Evolutionary conservation across 1,140 invertebrate genomes (phyloP).

Genomic region (Listronotus bonariensis): DNA sequence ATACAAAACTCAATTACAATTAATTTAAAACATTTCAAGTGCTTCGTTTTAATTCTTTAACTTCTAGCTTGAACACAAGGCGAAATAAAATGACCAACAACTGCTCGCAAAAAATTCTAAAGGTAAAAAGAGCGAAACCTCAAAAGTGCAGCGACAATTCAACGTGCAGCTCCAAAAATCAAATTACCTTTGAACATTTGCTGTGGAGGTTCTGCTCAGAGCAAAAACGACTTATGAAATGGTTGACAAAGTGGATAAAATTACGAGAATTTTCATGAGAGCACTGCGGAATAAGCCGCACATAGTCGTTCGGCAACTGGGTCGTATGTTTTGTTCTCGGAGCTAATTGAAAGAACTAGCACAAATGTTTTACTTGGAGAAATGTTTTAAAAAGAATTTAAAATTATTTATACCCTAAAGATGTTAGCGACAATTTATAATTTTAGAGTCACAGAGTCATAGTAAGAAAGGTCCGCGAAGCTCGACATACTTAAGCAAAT

Average conservation of each 20-base stretch:
- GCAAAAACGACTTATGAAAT: slow-evolving; percentile 21
- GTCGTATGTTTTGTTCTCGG: not conserved
- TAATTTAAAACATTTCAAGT: not conserved
- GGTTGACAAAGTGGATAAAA: slow-evolving; percentile 24
- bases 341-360: not conserved
- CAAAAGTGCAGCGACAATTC: slow-evolving; percentile 25
- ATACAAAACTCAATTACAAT: not conserved
- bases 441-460: too few relatives aligned
- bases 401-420: too few relatives aligned
- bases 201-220: slow-evolving; percentile 22
- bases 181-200: slow-evolving; percentile 24
- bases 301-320: not conserved
- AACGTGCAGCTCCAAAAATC: slow-evolving; percentile 25
- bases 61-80: not conserved
- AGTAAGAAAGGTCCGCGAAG: too few relatives aligned
- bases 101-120: not conserved
- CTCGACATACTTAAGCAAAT: too few relatives aligned
- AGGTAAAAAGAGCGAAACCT: slow-evolving; percentile 10
- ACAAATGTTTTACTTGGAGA: too few relatives aligned
- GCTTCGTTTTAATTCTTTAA: not conserved
- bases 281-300: not conserved
- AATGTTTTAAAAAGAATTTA: too few relatives aligned
- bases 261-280: slow-evolving; percentile 1
- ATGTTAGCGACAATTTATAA: too few relatives aligned
- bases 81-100: slow-evolving; percentile 9